A percentile compares a stretch with the other conserved stretches of the same genome.
phyloP scores from a whole-genome alignment of 2,797 vertebrate species.

The Cuculus canorus region DNA sequence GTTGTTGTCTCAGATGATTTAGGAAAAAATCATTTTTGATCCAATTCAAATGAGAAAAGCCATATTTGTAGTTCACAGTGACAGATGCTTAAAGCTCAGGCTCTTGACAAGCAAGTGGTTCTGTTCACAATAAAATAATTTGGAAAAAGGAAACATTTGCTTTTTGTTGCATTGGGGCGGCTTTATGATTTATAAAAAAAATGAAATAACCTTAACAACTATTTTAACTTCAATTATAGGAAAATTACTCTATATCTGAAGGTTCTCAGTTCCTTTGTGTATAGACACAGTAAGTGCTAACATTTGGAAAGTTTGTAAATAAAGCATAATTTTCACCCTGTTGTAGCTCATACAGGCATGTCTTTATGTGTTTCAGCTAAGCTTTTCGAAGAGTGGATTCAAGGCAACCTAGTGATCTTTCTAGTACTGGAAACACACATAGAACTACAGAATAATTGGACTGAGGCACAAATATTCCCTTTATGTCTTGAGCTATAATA shows the following conservation, averaged over 20 bases:
- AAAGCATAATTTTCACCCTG: not conserved
- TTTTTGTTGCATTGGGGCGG: not conserved
- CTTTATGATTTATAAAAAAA: not conserved
- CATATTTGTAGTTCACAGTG: not conserved
- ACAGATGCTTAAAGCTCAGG: not conserved
- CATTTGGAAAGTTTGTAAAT: not conserved
- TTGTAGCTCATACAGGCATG: not conserved
- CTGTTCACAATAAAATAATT: not conserved
- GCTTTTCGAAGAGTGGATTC: conserved; percentile 29
- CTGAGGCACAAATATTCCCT: conserved; percentile 72
- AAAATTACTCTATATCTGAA: conserved; percentile 5
- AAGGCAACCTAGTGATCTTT: conserved; percentile 58
- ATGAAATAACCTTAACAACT: not conserved
- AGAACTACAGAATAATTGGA: conserved; percentile 65
- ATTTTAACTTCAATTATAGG: conserved; percentile 19
- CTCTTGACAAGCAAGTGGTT: not conserved
- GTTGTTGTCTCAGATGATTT: not conserved
- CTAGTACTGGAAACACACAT: conserved; percentile 51
- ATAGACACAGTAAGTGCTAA: not conserved
- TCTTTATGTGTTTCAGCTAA: not conserved
- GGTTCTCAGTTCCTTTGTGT: not conserved
- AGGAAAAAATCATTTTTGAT: not conserved
- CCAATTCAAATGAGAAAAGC: not conserved
- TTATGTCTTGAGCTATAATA: conserved; percentile 61
- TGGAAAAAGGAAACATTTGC: not conserved